These are phyloP conservation scores for Mesorhabditis spiculigera DNA, from an alignment of 2,888 invertebrate species.

Conservation along the genomic window DNA sequence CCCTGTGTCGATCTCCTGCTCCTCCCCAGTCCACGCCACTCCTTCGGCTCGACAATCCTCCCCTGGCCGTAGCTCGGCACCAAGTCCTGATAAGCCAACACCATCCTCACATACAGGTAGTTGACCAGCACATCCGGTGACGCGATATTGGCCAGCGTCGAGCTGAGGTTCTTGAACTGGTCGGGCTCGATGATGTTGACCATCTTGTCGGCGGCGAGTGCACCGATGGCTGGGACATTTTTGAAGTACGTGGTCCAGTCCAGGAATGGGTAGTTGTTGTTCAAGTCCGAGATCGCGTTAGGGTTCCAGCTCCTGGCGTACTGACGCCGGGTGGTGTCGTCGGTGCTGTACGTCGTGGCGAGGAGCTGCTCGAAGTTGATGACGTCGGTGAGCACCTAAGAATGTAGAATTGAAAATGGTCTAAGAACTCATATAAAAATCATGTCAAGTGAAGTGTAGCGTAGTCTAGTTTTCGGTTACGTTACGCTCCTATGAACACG, in stretches of 20 bases:
- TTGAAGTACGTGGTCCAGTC: constrained; percentile 24
- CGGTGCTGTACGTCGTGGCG: constrained; percentile 15
- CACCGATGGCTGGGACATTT: constrained; percentile 10
- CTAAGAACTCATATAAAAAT: no score
- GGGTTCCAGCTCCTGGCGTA: constrained; percentile 24
- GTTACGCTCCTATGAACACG: no score
- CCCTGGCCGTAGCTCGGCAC: constrained; percentile 6
- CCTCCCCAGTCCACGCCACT: background rate
- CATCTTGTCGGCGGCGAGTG: background rate
- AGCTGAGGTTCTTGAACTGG: constrained; percentile 13
- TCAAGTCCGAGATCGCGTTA: constrained; percentile 12
- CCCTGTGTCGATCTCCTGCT: background rate
- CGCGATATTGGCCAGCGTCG: constrained; percentile 10
- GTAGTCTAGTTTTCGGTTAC: no score
- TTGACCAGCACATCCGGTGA: constrained; percentile 23
- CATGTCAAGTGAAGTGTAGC: no score
- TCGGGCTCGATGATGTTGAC: background rate
- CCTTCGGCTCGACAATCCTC: background rate
- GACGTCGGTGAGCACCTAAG: constrained; percentile 7
- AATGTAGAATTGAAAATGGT: no score
- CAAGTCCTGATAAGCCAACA: constrained; percentile 24
- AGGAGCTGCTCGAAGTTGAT: constrained; percentile 29
- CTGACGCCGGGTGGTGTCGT: constrained; percentile 23
- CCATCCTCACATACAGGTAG: constrained; percentile 30
- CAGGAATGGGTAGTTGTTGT: constrained; percentile 19